Evolutionary conservation across 2,888 invertebrate genomes (phyloP).

Genomic region (Acleris cristana): DNA sequence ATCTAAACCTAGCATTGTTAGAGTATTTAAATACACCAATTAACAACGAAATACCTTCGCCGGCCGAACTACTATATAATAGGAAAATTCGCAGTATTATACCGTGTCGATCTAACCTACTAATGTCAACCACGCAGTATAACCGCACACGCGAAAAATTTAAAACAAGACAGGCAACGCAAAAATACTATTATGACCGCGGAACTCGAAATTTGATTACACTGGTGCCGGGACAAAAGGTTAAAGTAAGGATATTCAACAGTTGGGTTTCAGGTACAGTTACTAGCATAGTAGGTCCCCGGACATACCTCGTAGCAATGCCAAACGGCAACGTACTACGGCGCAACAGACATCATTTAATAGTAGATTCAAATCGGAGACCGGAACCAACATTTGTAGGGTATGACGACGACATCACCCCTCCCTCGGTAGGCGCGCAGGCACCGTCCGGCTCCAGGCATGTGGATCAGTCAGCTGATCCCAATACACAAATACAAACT

Average conservation of each 20-base stretch:
- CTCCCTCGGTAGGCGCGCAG: not conserved
- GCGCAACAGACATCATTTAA: conserved; percentile 6
- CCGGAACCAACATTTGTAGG: not conserved
- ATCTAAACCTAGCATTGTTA: not conserved
- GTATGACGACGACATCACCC: not conserved
- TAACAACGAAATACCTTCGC: not conserved
- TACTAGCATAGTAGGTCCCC: not conserved
- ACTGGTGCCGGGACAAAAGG: too few species aligned
- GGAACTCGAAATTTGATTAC: too few species aligned
- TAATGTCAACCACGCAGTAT: not conserved
- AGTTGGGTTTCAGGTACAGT: not conserved
- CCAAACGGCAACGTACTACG: not conserved
- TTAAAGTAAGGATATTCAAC: too few species aligned
- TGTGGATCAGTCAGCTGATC: not conserved
- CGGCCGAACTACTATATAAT: not conserved
- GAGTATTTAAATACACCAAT: conserved; percentile 9
- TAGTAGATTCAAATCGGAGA: not conserved
- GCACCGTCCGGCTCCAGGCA: not conserved
- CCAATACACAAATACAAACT: not conserved
- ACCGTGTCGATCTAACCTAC: not conserved
- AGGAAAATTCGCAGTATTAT: not conserved
- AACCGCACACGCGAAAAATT: not conserved
- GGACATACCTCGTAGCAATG: not conserved
- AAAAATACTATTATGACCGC: conserved; percentile 9
- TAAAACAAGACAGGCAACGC: not conserved